These are phyloP conservation scores for Acrobasis consociella DNA, from an alignment of 2,888 invertebrate species.

Conservation along the genomic window DNA sequence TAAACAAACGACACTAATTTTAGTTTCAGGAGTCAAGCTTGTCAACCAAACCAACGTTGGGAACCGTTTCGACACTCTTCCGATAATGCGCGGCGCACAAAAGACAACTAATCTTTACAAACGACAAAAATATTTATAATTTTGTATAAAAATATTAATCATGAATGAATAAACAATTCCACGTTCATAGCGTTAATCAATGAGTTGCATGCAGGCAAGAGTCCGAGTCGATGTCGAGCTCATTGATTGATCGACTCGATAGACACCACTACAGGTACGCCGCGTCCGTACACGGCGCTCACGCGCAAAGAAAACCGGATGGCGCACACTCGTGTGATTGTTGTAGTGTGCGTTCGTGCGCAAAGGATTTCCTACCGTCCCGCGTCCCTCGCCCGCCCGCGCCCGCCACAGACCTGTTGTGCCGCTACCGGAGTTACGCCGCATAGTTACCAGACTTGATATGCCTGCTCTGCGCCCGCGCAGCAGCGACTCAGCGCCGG, in stretches of 20 bases:
- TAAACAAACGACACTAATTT: too few species aligned
- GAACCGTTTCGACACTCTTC: neutral
- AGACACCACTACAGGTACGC: constrained; percentile 60
- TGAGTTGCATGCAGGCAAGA: constrained; percentile 80
- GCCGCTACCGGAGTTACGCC: constrained; percentile 83
- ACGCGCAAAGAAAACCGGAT: constrained; percentile 75
- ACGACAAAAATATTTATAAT: constrained; percentile 56
- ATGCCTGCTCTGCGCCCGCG: constrained; percentile 64
- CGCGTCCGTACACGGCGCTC: constrained; percentile 52
- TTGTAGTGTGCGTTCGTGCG: constrained; percentile 65
- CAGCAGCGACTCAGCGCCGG: constrained; percentile 47
- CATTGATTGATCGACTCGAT: constrained; percentile 81
- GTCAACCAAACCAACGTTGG: too few species aligned
- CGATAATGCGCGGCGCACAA: constrained; percentile 33
- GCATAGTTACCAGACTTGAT: constrained; percentile 82
- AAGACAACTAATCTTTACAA: constrained; percentile 44
- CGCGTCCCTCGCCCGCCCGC: constrained; percentile 50
- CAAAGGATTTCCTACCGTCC: constrained; percentile 79
- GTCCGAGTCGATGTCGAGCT: constrained; percentile 75
- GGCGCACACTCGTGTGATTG: constrained; percentile 60
- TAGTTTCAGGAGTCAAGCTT: too few species aligned
- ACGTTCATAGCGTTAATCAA: constrained; percentile 82
- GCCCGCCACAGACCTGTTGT: constrained; percentile 81
- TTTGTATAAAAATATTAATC: constrained; percentile 75
- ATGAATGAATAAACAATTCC: constrained; percentile 82